Percentiles rank a stretch among this genome's conserved stretches.
phyloP scores from a whole-genome alignment of 2,888 invertebrate species.

The Aspidiotus destructor region DNA sequence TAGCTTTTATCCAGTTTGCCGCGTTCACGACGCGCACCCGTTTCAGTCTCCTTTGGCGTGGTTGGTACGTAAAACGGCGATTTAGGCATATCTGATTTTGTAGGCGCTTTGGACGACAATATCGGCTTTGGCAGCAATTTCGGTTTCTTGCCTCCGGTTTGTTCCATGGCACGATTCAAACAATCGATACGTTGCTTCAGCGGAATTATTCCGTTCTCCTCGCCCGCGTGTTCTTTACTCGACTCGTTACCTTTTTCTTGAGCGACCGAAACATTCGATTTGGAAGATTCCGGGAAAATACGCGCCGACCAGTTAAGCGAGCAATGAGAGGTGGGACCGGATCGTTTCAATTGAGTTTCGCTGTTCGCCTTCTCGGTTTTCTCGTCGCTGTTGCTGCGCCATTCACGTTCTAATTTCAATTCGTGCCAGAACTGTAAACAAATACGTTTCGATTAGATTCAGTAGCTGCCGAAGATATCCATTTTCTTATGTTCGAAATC shows the following conservation, averaged over 20 bases:
- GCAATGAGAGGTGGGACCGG: conserved; percentile 25
- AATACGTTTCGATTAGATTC: conserved; percentile 12
- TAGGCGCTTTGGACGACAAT: conserved; percentile 7
- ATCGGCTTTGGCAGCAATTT: conserved; percentile 37
- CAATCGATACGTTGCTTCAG: conserved; percentile 39
- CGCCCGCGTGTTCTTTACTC: neutral
- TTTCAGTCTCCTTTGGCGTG: neutral
- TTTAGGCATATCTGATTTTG: neutral
- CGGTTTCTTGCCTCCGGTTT: conserved; percentile 35
- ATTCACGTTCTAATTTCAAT: conserved; percentile 50
- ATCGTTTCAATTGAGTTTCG: conserved; percentile 35
- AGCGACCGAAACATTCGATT: conserved; percentile 41
- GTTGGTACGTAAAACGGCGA: neutral
- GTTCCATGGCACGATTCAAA: conserved; percentile 36
- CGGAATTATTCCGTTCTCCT: conserved; percentile 36
- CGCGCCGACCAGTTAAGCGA: conserved; percentile 25
- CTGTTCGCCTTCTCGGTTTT: conserved; percentile 35
- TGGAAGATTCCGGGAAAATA: conserved; percentile 33
- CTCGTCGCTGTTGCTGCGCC: conserved; percentile 38
- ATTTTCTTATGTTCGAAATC: too few species aligned
- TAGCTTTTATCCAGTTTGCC: conserved; percentile 67
- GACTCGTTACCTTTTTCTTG: conserved; percentile 8
- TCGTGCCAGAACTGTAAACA: conserved; percentile 59
- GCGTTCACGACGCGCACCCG: conserved; percentile 40
- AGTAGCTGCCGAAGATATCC: too few species aligned